Percentiles rank a stretch among this genome's conserved stretches.
These are phyloP conservation scores for Phainopepla nitens DNA, from an alignment of 2,113 vertebrate species.

Conservation along the genomic window DNA sequence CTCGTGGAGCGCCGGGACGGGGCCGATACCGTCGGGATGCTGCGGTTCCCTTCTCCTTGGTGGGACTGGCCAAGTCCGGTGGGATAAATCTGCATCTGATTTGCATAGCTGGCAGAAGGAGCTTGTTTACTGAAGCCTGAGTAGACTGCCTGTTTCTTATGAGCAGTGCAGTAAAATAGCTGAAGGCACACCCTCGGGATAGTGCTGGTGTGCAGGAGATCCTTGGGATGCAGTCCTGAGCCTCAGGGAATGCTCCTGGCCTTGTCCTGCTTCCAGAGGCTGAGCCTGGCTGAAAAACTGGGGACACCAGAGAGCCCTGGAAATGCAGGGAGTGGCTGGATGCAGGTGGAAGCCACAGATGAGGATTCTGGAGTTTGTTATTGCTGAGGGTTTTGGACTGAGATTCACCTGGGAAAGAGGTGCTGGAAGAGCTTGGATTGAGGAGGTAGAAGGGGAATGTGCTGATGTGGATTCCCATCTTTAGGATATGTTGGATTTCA, in stretches of 20 bases:
- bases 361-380: neutral
- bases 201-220: neutral
- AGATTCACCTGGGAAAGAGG: neutral
- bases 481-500: neutral
- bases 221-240: neutral
- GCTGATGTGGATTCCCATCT: neutral
- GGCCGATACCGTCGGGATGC: neutral
- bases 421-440: neutral
- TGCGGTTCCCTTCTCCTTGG: neutral
- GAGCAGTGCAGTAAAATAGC: neutral
- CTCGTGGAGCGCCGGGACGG: fast-evolving
- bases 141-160: neutral
- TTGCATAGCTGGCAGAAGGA: neutral
- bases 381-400: neutral
- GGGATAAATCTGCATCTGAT: neutral
- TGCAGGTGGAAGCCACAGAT: neutral
- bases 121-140: neutral
- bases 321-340: neutral
- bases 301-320: neutral
- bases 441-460: too few species aligned
- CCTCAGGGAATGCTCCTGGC: neutral
- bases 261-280: neutral
- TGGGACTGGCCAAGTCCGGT: neutral
- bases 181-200: neutral
- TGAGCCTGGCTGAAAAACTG: neutral